Base-by-base conservation (phyloP, 2,797 vertebrate genomes). In the Lateolabrax maculatus region DNA sequence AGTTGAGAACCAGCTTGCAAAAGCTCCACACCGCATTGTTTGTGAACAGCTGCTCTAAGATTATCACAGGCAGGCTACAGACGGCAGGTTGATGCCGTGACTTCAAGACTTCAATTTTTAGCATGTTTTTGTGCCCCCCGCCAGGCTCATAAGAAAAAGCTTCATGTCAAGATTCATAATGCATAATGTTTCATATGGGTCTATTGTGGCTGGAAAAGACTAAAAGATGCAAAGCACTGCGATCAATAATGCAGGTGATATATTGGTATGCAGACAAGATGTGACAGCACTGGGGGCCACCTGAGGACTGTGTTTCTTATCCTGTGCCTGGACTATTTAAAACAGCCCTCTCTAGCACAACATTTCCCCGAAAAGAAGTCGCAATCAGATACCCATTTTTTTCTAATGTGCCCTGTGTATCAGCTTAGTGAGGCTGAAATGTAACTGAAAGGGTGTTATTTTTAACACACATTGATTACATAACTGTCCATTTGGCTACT, bases 241-340 rank as follows among this genome's bases (percentile, higher is more conserved):
- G 79, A 94, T 95, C 87, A 93, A 94, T 93, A 93, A 94, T 93
- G 88, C 87, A 94, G 84, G 85, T 91, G 88, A 84, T 71, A 87
- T 85, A 89, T 91, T 74, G 87, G 83, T 86, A 88, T 79, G 83
- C 83, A 85, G 85, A 90, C 77, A 0, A 75, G 88, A 92, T 86
- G 87, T 90, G 91, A 88, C 91, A 87, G 89, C 75, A 21, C 71
- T 57, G 36, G 52, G 1, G 80, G 84, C 80, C 86, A 90, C 85
- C 77, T 70, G 80, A 83, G 86, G 87, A 6, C 6, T 34, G 3
- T 62, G 18, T 37, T 19, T 34, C 74, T 73, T 72, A 61, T 80
- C 44, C 76, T 69, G 37, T 53, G 70, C 62, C 69, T 76, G 44
- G 41, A 74, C 49, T 70, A 56, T 86, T 87, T 74, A 65, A 88